Percentiles rank a stretch among this genome's conserved stretches.
Conservation (phyloP, 2,888 invertebrate genomes). For the Drosophila demipolita region DNA sequence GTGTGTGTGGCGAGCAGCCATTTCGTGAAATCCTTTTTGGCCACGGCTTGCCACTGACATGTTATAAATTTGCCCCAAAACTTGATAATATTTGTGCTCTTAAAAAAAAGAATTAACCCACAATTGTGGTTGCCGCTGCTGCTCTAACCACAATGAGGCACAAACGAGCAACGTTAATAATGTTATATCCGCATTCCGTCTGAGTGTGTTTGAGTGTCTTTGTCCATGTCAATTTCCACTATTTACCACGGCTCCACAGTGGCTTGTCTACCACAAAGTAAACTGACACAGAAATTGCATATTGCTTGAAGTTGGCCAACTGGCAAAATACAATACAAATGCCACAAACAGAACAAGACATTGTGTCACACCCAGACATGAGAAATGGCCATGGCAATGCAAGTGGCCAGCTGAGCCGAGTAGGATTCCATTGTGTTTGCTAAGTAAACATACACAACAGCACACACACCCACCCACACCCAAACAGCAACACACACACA, state of each 20-base stretch:
- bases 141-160: slow-evolving; percentile 26
- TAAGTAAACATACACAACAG: slow-evolving; percentile 14
- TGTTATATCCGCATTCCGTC: slow-evolving; percentile 41
- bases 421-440: slow-evolving; percentile 33
- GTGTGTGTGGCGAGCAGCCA: slow-evolving; percentile 15
- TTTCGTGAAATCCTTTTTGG: slow-evolving; percentile 30
- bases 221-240: slow-evolving; percentile 43
- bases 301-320: slow-evolving; percentile 26
- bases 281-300: slow-evolving; percentile 41
- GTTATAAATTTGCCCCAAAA: slow-evolving; percentile 57
- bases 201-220: slow-evolving; percentile 11
- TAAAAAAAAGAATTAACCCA: slow-evolving; percentile 64
- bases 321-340: slow-evolving; percentile 36
- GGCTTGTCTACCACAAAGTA: slow-evolving; percentile 42
- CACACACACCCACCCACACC: not conserved
- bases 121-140: slow-evolving; percentile 45
- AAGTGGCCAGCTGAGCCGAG: slow-evolving; percentile 5
- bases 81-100: slow-evolving; percentile 50
- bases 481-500: not conserved
- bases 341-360: slow-evolving; percentile 13
- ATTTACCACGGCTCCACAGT: not conserved
- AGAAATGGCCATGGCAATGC: slow-evolving; percentile 7
- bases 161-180: slow-evolving; percentile 45
- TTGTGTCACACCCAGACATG: slow-evolving; percentile 30
- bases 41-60: slow-evolving; percentile 55